A percentile compares a stretch with the other conserved stretches of the same genome.
Conservation (phyloP, 2,888 invertebrate species). For the Mamestra brassicae region DNA sequence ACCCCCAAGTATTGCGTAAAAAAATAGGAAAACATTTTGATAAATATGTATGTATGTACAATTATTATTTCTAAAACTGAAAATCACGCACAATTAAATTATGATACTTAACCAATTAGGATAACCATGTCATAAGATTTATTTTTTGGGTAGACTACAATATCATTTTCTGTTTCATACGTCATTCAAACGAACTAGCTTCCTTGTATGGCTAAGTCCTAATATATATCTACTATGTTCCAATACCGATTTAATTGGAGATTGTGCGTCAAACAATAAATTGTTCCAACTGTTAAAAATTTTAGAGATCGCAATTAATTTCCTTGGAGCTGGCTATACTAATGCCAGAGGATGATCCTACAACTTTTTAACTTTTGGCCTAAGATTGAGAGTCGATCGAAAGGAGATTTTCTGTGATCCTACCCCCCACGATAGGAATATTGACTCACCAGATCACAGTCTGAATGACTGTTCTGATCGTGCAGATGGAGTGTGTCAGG, state of each 20-base stretch:
- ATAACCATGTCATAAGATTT: conserved; percentile 5
- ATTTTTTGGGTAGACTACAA: background rate
- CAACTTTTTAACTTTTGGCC: background rate
- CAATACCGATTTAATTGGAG: conserved; percentile 4
- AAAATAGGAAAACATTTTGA: too few relatives aligned
- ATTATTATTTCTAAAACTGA: too few relatives aligned
- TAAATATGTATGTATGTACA: too few relatives aligned
- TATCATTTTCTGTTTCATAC: conserved; percentile 7
- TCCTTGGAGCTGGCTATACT: background rate
- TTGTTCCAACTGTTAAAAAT: background rate
- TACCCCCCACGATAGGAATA: too few relatives aligned
- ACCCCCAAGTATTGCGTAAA: too few relatives aligned
- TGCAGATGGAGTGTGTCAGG: too few relatives aligned
- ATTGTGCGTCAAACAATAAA: conserved; percentile 14
- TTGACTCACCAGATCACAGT: too few relatives aligned
- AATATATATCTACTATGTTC: background rate
- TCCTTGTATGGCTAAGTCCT: background rate
- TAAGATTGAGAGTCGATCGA: background rate
- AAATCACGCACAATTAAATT: too few relatives aligned
- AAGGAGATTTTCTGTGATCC: background rate
- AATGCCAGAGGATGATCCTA: background rate
- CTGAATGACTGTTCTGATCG: too few relatives aligned
- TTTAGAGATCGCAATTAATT: too few relatives aligned
- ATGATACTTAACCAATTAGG: background rate
- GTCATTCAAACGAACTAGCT: conserved; percentile 6